Evolutionary conservation across 2,797 vertebrate species (phyloP), one percentile per base, ranked within the genome.

Genomic region (Pipistrellus kuhlii): DNA sequence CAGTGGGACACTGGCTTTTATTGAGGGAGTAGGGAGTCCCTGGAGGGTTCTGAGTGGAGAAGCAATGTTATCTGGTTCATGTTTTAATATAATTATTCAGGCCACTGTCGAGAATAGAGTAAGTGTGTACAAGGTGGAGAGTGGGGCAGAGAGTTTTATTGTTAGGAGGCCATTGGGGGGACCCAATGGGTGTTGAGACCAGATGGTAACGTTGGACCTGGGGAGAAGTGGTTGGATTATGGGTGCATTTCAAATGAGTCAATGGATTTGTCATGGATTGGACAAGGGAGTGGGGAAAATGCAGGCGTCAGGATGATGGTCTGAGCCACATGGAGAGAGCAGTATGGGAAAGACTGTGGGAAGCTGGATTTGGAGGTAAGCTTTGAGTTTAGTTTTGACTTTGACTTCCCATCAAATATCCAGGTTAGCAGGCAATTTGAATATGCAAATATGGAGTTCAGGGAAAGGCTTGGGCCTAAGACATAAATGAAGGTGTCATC

Each of bases 91-190:
- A 59, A 76, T 80, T 69, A 8, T 41, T 21, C n/a, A 5, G 59
- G 92, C 77, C 55, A 35, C 72, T 57, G 20, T 10, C 71, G 68
- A 86, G 76, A 82, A 46, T 5, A 66, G 18, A 30, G 17, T 21
- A 6, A 48, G 38, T 73, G 44, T n/a, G 9, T 35, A 18, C 4
- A 30, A 62, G 44, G 4, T 13, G 1, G 0, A 5, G 0, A 35
- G 15, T 30, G 25, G 10, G 8, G 8, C 17, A 30, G 66, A 59
- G 57, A 66, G 35, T n/a, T 35, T 64, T 64, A n/a, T 23, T 27
- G 2, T 48, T 32, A 55, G 17, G 41, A 62, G 71, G 35, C 17
- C 35, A 20, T 5, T n/a, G 23, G 8, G 13, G 35, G 10, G 32
- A 85, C 62, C 25, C 18, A 5, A 2, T 62, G 41, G 59, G 35